Conservation (phyloP, 2,888 invertebrate genomes). For the Subacronicta megacephala region DNA sequence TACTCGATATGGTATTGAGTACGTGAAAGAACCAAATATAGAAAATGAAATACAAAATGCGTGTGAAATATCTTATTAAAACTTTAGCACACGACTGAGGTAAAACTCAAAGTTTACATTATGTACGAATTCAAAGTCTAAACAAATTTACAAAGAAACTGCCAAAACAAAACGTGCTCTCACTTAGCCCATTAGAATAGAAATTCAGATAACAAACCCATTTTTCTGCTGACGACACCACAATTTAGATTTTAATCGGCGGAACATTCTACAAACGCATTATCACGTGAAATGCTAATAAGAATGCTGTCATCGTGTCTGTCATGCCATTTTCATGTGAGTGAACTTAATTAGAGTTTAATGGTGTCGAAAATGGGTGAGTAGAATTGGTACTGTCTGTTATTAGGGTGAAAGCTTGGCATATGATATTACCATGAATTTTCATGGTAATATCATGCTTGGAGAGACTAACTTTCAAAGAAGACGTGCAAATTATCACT, state of each 20-base stretch:
- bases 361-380: constrained; percentile 41
- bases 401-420: constrained; percentile 32
- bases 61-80: not conserved
- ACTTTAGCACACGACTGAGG: not conserved
- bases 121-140: not conserved
- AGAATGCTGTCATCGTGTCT: constrained; percentile 53
- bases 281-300: constrained; percentile 53
- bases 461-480: not conserved
- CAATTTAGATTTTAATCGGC: constrained; percentile 51
- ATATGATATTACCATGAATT: constrained; percentile 18
- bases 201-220: constrained; percentile 44
- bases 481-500: constrained; percentile 8
- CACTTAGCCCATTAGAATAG: constrained; percentile 36
- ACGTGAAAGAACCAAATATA: too few species aligned
- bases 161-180: constrained; percentile 34
- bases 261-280: constrained; percentile 45
- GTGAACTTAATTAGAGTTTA: constrained; percentile 51
- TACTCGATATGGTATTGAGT: too few species aligned
- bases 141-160: constrained; percentile 11
- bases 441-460: constrained; percentile 11
- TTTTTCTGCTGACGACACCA: constrained; percentile 54
- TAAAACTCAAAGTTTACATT: not conserved
- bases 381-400: constrained; percentile 34
- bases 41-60: too few species aligned
- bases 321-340: constrained; percentile 49